Evolutionary conservation across 2,797 vertebrate species (phyloP).

Genomic region (Sebastes nivosus): DNA sequence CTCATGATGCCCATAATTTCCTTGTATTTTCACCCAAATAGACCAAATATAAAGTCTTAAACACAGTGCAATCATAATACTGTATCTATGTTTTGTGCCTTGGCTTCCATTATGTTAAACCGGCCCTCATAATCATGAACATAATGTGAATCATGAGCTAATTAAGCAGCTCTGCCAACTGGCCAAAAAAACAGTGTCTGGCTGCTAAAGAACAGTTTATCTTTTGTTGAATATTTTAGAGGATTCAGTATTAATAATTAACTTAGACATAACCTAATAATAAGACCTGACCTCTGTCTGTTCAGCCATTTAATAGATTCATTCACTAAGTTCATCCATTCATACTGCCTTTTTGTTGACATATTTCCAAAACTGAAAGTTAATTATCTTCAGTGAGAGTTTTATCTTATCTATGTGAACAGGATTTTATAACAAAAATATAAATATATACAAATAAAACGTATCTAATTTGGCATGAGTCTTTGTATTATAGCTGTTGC

Average conservation of each 20-base stretch:
- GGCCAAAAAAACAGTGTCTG: background rate
- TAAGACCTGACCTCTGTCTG: background rate
- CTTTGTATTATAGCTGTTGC: background rate
- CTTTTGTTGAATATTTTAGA: conserved; percentile 20
- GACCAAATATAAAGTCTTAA: background rate
- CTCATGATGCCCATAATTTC: background rate
- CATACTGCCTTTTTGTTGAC: background rate
- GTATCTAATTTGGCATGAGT: background rate
- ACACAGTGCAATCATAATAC: background rate
- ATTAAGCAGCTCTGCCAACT: background rate
- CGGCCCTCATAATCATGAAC: background rate
- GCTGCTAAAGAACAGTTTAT: background rate
- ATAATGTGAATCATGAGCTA: conserved; percentile 4
- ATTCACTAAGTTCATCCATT: background rate
- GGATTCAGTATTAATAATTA: conserved; percentile 2
- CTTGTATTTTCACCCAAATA: conserved; percentile 28
- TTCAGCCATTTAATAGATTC: background rate
- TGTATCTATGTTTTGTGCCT: background rate
- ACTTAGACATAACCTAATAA: background rate
- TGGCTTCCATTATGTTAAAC: background rate
- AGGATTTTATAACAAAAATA: background rate
- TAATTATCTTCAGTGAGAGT: background rate
- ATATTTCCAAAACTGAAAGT: background rate
- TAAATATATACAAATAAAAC: too few relatives aligned
- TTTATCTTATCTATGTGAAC: background rate